Base-by-base conservation (phyloP, 2,888 invertebrate genomes). In the Neoitamus cyanurus region DNA sequence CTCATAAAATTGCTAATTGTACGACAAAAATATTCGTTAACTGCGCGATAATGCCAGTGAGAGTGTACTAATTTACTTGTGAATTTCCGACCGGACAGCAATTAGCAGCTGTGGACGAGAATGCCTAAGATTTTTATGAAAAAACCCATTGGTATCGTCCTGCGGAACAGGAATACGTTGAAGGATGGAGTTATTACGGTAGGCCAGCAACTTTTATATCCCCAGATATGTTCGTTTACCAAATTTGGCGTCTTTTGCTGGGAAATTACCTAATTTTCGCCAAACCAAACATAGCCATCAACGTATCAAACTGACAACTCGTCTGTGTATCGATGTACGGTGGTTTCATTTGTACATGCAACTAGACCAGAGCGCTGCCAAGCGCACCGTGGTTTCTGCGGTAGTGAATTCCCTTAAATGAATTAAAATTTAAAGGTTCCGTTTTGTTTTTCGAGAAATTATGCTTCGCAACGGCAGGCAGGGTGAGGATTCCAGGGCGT, bases 101-200 rank as follows among this genome's bases (percentile, higher is more conserved):
- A 58, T 58, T 34, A 83, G 34, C 48, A 58, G 31, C 34, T 73
- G 48, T 13, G 75, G 73, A 30, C 20, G 83, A 83, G 58, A 36
- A 91, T 91, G 91, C 91, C 91, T 88, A 91, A 90, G 89, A 91
- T 91, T 87, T 90, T 90, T 84, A 90, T 90, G 86, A 91, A 91
- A 88, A 96, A 95, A 93, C 95, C 96, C 91, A 95, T 96, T 92
- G 96, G 96, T 92, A 96, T 96, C 94, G 96, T 96, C 91, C 95
- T 96, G 92, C 93, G 96, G 91, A 96, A 96, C 92, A 94, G 96
- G 92, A 96, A 96, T 93, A 94, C 95, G 91, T 95, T 96, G 92
- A 96, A 96, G 93, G 96, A 97, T 94, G 96, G 96, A 91, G 95
- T 96, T 90, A 96, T 97, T 92, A 96, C 96, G 89, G 91, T 91